Conservation (phyloP, 2,113 vertebrate genomes). For the Clarias macrocephalus region DNA sequence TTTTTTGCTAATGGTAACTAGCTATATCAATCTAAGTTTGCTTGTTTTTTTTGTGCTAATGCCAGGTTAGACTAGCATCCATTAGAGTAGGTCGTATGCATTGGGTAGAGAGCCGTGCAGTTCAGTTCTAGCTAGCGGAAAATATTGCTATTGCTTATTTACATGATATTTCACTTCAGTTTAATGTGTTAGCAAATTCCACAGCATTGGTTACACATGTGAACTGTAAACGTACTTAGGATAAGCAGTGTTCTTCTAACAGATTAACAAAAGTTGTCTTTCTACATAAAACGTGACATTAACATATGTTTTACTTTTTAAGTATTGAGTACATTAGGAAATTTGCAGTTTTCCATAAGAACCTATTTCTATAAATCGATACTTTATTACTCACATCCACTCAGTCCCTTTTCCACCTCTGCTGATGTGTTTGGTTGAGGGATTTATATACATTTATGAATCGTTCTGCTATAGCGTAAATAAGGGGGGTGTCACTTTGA, state of each 20-base stretch:
- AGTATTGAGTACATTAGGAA: not conserved
- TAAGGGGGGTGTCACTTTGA: slow-evolving; percentile 63
- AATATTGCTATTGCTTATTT: not conserved
- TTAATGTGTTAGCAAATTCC: not conserved
- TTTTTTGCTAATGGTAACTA: not conserved
- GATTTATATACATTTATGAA: not conserved
- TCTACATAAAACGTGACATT: no score
- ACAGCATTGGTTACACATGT: not conserved
- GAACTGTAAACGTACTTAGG: not conserved
- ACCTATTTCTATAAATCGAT: no score
- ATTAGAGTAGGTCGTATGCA: not conserved
- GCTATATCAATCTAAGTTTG: not conserved
- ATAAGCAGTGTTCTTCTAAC: not conserved
- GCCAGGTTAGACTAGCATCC: not conserved
- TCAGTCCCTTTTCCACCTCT: not conserved
- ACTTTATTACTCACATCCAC: no score
- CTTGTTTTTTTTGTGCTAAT: not conserved
- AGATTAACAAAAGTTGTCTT: not conserved
- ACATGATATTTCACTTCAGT: not conserved
- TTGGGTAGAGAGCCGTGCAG: no score
- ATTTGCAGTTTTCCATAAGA: not conserved
- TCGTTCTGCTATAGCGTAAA: not conserved
- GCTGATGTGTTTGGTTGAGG: not conserved
- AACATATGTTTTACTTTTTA: not conserved
- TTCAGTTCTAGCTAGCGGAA: not conserved